These are phyloP conservation scores for Calliphora vomitoria DNA, from an alignment of 2,888 invertebrate species.

Conservation along the genomic window DNA sequence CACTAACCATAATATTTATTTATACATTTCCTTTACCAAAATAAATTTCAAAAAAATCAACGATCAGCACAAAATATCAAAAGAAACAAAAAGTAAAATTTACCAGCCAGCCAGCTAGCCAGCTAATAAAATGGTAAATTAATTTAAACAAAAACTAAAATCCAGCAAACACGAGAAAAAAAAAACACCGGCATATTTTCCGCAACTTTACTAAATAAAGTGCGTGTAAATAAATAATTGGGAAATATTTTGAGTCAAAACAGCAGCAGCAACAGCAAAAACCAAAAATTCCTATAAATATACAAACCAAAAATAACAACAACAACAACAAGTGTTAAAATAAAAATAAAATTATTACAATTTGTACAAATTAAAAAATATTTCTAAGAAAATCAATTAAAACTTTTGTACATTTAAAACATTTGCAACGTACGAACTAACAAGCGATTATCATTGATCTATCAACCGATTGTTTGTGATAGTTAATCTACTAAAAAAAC, in stretches of 20 bases:
- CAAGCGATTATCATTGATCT: background rate
- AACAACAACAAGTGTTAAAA: constrained; percentile 34
- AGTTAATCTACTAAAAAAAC: constrained; percentile 5
- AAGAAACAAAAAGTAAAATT: constrained; percentile 36
- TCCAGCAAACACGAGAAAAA: background rate
- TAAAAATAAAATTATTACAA: constrained; percentile 38
- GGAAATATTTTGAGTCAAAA: constrained; percentile 41
- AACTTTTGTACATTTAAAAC: background rate
- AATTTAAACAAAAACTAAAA: constrained; percentile 50
- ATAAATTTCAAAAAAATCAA: constrained; percentile 14
- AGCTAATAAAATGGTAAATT: constrained; percentile 25
- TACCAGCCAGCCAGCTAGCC: background rate
- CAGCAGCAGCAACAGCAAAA: background rate
- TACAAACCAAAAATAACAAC: constrained; percentile 19
- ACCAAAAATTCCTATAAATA: constrained; percentile 15
- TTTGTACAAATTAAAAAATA: constrained; percentile 13
- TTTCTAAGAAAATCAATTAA: background rate
- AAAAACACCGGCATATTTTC: constrained; percentile 37
- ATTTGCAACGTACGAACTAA: background rate
- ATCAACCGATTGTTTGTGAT: background rate
- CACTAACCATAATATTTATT: constrained; percentile 60
- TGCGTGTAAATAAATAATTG: constrained; percentile 57
- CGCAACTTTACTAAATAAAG: constrained; percentile 47
- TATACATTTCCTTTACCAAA: constrained; percentile 63
- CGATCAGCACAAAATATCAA: constrained; percentile 6